These are phyloP conservation scores for Gyrodactylus bullatarudis DNA, from an alignment of 1,140 invertebrate genomes.

Conservation along the genomic window DNA sequence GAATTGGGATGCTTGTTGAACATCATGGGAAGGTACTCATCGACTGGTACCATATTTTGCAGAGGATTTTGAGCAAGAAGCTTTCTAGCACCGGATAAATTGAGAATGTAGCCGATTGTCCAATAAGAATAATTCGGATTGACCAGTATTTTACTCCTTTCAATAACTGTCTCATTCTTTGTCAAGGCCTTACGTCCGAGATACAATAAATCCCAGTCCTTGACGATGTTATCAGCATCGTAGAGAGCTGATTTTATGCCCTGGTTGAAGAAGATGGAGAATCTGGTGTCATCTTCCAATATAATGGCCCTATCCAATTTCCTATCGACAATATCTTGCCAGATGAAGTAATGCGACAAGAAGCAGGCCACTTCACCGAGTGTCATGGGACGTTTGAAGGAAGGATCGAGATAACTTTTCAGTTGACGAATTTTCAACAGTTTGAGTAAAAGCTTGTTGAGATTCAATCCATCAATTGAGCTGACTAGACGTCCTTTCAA, in stretches of 20 bases:
- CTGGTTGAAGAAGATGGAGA: constrained; percentile 45
- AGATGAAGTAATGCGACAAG: constrained; percentile 57
- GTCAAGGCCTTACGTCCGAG: constrained; percentile 49
- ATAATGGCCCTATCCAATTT: constrained; percentile 24
- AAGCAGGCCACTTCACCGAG: constrained; percentile 82
- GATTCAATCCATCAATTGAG: not conserved
- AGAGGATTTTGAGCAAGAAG: constrained; percentile 43
- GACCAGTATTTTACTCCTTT: constrained; percentile 34
- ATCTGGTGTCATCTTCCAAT: constrained; percentile 73
- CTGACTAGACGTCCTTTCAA: not conserved
- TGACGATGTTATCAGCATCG: constrained; percentile 29
- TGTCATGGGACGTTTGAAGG: constrained; percentile 51
- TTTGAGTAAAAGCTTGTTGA: not conserved
- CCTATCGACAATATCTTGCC: constrained; percentile 33
- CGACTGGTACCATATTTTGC: constrained; percentile 52
- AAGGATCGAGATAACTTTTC: constrained; percentile 52
- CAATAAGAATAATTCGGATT: constrained; percentile 72
- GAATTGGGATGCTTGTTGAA: constrained; percentile 54
- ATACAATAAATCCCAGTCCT: constrained; percentile 58
- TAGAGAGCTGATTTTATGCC: constrained; percentile 33
- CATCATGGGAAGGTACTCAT: constrained; percentile 80
- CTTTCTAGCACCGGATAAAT: constrained; percentile 33
- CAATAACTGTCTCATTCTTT: constrained; percentile 18
- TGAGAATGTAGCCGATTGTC: constrained; percentile 59
- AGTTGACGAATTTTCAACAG: constrained; percentile 17